These are phyloP conservation scores for Chrysochloris asiatica DNA, from an alignment of 2,113 vertebrate genomes.

Conservation along the genomic window DNA sequence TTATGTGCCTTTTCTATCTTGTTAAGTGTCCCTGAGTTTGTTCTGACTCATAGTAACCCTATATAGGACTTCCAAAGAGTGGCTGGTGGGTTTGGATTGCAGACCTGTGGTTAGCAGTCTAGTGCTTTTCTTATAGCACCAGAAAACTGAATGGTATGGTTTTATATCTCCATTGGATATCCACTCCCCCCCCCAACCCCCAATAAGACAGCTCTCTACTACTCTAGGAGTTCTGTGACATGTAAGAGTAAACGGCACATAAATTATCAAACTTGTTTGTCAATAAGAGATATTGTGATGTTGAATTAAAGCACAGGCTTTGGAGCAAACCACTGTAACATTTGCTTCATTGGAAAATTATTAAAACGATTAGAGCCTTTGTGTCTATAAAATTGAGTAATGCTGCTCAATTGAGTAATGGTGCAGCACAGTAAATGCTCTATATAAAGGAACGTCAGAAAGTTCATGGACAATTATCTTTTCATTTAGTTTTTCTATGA, in stretches of 20 bases:
- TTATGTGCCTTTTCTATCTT: not conserved
- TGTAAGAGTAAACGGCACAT: not conserved
- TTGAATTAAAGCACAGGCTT: not conserved
- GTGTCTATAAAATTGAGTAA: not conserved
- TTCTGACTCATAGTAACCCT: no score
- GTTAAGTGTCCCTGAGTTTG: not conserved
- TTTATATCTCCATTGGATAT: not conserved
- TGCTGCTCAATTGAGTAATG: not conserved
- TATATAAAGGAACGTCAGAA: no score
- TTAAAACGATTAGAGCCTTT: not conserved
- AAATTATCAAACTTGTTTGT: not conserved
- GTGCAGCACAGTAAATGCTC: not conserved
- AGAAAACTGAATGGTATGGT: not conserved
- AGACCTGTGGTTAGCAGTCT: no score
- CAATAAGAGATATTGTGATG: not conserved
- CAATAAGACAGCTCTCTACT: not conserved
- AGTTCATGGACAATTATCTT: no score
- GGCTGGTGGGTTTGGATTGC: no score
- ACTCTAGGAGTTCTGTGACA: not conserved
- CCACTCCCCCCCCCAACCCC: not conserved
- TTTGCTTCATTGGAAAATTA: slow-evolving; percentile 20
- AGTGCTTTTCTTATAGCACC: no score
- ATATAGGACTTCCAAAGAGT: no score
- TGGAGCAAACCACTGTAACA: not conserved
- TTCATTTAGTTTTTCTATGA: no score